A percentile compares a stretch with the other conserved stretches of the same genome.
These are phyloP conservation scores for Sylvilagus bachmani DNA, from an alignment of 2,113 vertebrate genomes.

Conservation along the genomic window DNA sequence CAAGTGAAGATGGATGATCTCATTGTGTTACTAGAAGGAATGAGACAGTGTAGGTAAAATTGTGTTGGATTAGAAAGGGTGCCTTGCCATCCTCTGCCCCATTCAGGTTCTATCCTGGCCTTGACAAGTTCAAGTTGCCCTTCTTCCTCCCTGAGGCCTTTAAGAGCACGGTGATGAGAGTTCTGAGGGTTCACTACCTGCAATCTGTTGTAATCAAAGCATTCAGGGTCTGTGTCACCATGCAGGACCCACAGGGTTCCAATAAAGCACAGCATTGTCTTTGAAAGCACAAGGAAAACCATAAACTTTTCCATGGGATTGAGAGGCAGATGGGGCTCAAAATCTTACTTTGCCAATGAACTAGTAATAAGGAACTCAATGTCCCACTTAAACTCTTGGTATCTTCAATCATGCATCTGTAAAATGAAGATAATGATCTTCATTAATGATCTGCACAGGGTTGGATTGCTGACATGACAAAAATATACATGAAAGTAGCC, in stretches of 20 bases:
- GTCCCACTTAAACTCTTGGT: background rate
- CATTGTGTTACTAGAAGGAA: background rate
- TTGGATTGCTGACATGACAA: background rate
- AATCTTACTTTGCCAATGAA: background rate
- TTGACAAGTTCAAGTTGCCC: background rate
- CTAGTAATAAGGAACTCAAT: background rate
- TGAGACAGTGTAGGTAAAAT: background rate
- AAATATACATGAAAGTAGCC: background rate
- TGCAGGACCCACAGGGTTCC: background rate
- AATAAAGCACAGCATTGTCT: background rate
- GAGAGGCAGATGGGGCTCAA: background rate
- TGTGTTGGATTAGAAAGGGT: background rate
- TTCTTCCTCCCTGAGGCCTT: background rate
- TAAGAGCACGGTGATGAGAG: background rate
- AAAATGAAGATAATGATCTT: background rate
- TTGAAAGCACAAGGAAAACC: background rate
- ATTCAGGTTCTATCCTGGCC: background rate
- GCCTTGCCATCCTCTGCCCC: accelerated
- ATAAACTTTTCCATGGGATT: background rate
- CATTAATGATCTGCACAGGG: background rate
- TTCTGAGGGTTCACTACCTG: background rate
- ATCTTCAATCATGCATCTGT: background rate
- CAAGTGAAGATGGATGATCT: background rate
- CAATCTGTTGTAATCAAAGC: background rate
- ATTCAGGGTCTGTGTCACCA: background rate